Evolutionary conservation across 2,797 vertebrate genomes (phyloP), one percentile per base, ranked within the genome.

Genomic region (Thunnus albacares): DNA sequence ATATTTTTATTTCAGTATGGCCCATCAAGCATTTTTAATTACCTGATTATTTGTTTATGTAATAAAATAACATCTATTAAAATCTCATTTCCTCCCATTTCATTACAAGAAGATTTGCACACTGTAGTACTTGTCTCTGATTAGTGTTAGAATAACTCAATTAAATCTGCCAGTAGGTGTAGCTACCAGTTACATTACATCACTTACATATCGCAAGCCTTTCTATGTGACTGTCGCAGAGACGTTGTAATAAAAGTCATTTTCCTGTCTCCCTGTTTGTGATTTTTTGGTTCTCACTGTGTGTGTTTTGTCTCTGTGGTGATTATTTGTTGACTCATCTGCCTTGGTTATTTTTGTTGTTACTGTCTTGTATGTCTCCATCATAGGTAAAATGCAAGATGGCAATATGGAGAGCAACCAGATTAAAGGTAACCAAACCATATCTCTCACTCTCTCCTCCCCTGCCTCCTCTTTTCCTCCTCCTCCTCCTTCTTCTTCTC

Each of bases 381-480:
- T 97, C 95, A 86, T 99, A 99, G 98, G 98, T 97, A 99, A 99
- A 97, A 99, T 99, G 97, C 98, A 99, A 96, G 98, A 99, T 97
- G 98, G 97, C 92, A 98, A 97, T 99, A 96, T 98, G 97, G 98
- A 99, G 96, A 96, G 95, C 98, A 98, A 96, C 98, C 98, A 99
- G 96, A 99, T 97, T 95, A 99, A 99, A 99, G 98, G 98, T 99
- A 99, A 99, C 96, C 89, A 90, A 94, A 94, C 82, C 96, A 96
- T 95, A 81, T 85, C 92, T 87, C 92, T 95, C 92, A 93, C 81
- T 4, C 33, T n/a, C 81, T 82, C 56, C 77, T 75, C 58, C 90
- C 69, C 87, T 89, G 75, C 82, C 89, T 66, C 20, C 18, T 62
- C 59, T 55, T 35, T 24, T 58, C 26, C 38, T 47, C 20, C n/a